phyloP scores from a whole-genome alignment of 2,888 invertebrate species.

The Hofmannophila pseudospretella region DNA sequence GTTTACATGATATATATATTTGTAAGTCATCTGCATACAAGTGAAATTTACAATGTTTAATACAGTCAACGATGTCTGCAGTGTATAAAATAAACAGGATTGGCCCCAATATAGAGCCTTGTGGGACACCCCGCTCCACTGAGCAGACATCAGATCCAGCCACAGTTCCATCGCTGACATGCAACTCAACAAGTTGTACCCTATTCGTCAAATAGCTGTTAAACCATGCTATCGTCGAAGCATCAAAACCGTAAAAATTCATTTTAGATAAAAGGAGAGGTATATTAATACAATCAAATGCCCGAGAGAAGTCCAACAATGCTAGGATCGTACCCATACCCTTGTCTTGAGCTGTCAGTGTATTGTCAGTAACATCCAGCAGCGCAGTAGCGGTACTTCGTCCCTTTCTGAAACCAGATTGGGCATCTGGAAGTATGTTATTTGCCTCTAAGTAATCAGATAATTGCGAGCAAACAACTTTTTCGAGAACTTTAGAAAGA shows the following conservation, averaged over 20 bases:
- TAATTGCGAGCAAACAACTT: slow-evolving; percentile 16
- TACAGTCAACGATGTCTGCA: slow-evolving; percentile 5
- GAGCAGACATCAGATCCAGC: neutral
- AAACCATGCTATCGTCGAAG: neutral
- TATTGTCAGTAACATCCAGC: slow-evolving; percentile 21
- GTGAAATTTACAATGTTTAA: slow-evolving; percentile 10
- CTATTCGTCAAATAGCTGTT: slow-evolving; percentile 3
- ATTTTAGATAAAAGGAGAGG: slow-evolving; percentile 17
- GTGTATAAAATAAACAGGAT: slow-evolving; percentile 6
- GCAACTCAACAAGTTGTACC: neutral
- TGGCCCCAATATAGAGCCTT: slow-evolving; percentile 11
- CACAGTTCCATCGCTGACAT: neutral
- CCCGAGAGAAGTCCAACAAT: slow-evolving; percentile 27
- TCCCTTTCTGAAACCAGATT: slow-evolving; percentile 13
- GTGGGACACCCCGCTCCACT: slow-evolving; percentile 5
- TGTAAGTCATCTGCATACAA: slow-evolving; percentile 1
- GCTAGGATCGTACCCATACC: slow-evolving; percentile 18
- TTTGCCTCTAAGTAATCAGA: slow-evolving; percentile 15
- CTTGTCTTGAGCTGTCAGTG: slow-evolving; percentile 19
- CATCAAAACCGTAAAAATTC: slow-evolving; percentile 8
- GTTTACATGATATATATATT: neutral
- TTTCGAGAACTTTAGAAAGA: slow-evolving; percentile 15
- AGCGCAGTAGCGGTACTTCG: slow-evolving; percentile 26
- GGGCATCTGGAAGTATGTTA: slow-evolving; percentile 18
- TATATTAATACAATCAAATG: slow-evolving; percentile 26